Percentiles rank a stretch among this genome's conserved stretches.
These are phyloP conservation scores for Gopherus flavomarginatus DNA, from an alignment of 2,113 vertebrate species.

Conservation along the genomic window DNA sequence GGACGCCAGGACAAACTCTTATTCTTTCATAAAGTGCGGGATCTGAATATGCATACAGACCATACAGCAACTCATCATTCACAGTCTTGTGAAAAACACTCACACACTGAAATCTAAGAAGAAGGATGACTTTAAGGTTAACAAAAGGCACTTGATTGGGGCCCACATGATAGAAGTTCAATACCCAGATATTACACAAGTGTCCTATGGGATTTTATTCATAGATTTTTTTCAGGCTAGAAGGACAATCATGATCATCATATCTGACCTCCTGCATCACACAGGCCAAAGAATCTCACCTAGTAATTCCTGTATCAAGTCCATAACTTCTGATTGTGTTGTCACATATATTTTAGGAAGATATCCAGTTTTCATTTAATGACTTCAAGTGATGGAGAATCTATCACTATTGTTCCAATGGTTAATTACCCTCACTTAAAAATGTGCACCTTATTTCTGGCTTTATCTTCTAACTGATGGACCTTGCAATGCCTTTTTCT, in stretches of 20 bases:
- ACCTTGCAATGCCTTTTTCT: neutral
- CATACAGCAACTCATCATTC: neutral
- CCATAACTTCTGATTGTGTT: neutral
- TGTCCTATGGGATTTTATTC: neutral
- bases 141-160: neutral
- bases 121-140: neutral
- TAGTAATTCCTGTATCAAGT: neutral
- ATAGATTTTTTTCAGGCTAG: too few relatives aligned
- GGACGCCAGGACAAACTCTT: neutral
- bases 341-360: neutral
- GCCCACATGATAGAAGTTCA: neutral
- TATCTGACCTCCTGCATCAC: neutral
- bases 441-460: neutral
- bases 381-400: neutral
- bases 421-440: neutral
- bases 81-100: neutral
- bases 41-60: neutral
- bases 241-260: neutral
- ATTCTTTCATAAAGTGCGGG: neutral
- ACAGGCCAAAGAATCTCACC: neutral
- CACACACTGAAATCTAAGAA: neutral
- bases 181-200: neutral
- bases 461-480: neutral
- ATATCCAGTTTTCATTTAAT: neutral
- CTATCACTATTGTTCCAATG: neutral